phyloP scores from a whole-genome alignment of 2,797 vertebrate genomes.

The Syngnathus acus region DNA sequence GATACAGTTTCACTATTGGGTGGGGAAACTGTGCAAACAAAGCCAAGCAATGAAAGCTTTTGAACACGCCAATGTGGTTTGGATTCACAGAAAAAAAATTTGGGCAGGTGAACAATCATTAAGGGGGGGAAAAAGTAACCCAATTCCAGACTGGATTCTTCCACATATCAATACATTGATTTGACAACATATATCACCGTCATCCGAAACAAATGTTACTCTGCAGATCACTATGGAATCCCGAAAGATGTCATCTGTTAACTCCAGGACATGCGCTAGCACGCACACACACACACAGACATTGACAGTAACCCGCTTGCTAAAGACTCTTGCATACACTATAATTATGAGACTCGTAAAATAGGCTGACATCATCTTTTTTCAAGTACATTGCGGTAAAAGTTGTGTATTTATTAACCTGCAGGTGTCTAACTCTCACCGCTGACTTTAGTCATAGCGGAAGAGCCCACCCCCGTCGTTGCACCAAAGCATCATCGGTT shows the following conservation, averaged over 20 bases:
- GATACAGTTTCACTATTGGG: not conserved
- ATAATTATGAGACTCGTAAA: conserved; percentile 61
- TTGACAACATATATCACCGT: not conserved
- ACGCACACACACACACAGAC: conserved; percentile 16
- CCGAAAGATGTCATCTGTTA: not conserved
- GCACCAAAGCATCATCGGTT: not conserved
- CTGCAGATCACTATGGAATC: not conserved
- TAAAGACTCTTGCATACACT: conserved; percentile 26
- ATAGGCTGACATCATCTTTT: conserved; percentile 55
- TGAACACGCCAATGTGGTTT: conserved; percentile 1
- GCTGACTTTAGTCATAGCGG: not conserved
- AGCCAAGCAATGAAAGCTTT: not conserved
- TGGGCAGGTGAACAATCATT: conserved; percentile 2
- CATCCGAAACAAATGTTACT: not conserved
- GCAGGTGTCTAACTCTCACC: conserved; percentile 5
- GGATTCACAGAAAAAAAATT: not conserved
- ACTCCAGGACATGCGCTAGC: not conserved
- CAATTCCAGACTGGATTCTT: not conserved
- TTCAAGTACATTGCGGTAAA: not conserved
- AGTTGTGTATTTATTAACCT: not conserved
- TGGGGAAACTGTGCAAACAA: not conserved
- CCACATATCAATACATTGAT: not conserved
- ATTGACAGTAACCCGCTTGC: conserved; percentile 42
- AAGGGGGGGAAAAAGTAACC: not conserved
- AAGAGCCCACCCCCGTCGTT: not conserved